These are phyloP conservation scores for Pluvialis apricaria DNA, from an alignment of 2,113 vertebrate species.

Conservation along the genomic window DNA sequence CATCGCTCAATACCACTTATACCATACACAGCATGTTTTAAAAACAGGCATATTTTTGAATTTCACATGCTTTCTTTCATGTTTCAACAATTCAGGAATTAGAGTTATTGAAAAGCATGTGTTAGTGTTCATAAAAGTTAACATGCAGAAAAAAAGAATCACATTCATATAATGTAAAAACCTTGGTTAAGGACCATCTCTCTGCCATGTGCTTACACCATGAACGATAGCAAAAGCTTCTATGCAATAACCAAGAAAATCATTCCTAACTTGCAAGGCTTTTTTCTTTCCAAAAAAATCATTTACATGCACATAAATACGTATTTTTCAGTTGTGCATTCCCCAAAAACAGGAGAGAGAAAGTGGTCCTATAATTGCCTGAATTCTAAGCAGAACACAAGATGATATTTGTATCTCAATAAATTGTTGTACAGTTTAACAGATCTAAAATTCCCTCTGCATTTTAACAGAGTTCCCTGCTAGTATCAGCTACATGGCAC, in stretches of 20 bases:
- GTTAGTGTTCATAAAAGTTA: background rate
- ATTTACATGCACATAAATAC: background rate
- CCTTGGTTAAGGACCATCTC: background rate
- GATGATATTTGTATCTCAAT: background rate
- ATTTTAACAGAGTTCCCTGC: background rate
- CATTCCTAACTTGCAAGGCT: background rate
- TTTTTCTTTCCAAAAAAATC: background rate
- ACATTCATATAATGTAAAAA: background rate
- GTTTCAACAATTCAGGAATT: background rate
- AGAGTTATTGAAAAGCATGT: background rate
- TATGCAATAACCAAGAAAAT: background rate
- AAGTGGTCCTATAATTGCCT: background rate
- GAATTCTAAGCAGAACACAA: background rate
- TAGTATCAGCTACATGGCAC: rapidly evolving
- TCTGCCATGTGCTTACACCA: background rate
- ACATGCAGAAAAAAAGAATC: background rate
- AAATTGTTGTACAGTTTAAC: background rate
- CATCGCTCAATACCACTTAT: background rate
- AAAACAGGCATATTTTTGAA: background rate
- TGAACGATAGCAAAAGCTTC: background rate
- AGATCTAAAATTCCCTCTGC: background rate
- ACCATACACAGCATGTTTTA: background rate
- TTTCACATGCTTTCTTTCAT: background rate
- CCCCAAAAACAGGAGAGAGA: background rate
- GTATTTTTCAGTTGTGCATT: background rate